Conservation (phyloP, 2,888 invertebrate species). For the Dermolepida albohirtum region DNA sequence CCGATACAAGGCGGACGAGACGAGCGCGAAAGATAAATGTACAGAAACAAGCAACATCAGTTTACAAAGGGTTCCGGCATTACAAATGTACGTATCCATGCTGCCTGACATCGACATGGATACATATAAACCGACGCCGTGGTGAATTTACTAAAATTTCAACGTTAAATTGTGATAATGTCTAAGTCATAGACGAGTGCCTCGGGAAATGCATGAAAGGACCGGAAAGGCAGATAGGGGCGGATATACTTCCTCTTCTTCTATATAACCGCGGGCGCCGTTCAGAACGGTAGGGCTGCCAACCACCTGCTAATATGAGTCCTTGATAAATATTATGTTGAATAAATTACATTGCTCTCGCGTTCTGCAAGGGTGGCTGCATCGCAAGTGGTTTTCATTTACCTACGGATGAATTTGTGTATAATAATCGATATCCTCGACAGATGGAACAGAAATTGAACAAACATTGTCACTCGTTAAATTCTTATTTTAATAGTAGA, state of each 20-base stretch:
- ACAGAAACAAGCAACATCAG: background rate
- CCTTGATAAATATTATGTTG: conserved; percentile 30
- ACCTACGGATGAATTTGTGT: too few species aligned
- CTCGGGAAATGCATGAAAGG: conserved; percentile 47
- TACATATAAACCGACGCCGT: background rate
- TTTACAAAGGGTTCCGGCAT: background rate
- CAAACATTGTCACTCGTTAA: too few species aligned
- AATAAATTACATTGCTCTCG: conserved; percentile 27
- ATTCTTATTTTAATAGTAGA: too few species aligned
- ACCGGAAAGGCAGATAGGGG: conserved; percentile 50
- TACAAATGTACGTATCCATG: too few species aligned
- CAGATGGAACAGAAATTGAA: too few species aligned
- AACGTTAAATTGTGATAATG: conserved; percentile 36
- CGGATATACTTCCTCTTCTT: conserved; percentile 44
- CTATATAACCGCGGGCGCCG: conserved; percentile 9
- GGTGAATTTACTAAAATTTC: conserved; percentile 32
- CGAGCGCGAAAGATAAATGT: background rate
- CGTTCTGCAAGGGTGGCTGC: conserved; percentile 9
- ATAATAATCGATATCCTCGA: background rate
- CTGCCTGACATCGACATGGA: too few species aligned
- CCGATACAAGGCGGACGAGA: background rate
- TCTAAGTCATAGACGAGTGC: conserved; percentile 46
- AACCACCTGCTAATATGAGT: conserved; percentile 33
- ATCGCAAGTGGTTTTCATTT: too few species aligned
- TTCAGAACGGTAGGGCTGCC: conserved; percentile 24